Percentiles rank a stretch among this genome's conserved stretches.
These are phyloP conservation scores for Linurgus olivaceus DNA, from an alignment of 2,797 vertebrate species.

Conservation along the genomic window DNA sequence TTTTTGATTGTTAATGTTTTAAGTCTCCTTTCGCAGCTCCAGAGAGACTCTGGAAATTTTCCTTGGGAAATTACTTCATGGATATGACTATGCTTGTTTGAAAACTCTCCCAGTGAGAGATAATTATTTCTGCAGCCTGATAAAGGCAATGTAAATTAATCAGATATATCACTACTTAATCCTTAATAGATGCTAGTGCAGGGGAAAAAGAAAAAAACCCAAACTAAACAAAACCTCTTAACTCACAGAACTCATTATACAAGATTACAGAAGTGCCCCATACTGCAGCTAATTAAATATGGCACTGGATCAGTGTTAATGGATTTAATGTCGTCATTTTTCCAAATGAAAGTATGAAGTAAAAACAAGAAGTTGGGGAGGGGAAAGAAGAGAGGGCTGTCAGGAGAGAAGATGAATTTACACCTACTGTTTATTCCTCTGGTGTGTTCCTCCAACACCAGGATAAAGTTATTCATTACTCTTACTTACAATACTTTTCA, in stretches of 20 bases:
- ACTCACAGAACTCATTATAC: not conserved
- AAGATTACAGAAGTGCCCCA: not conserved
- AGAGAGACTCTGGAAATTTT: not conserved
- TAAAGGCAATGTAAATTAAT: slow-evolving; percentile 27
- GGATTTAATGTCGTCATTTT: not conserved
- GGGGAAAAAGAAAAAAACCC: not conserved
- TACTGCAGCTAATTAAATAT: not conserved
- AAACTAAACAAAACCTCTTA: not conserved
- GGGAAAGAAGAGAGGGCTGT: not conserved
- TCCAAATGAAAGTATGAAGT: not conserved
- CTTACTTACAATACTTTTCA: not conserved
- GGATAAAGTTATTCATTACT: not conserved
- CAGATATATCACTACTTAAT: not conserved
- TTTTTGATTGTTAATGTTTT: not conserved
- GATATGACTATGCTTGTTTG: not conserved
- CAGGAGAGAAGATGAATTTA: not conserved
- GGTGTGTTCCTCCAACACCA: not conserved
- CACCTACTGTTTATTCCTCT: not conserved
- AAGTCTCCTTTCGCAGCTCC: not conserved
- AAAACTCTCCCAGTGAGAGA: slow-evolving; percentile 33
- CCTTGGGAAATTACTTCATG: not conserved
- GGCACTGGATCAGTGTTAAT: not conserved
- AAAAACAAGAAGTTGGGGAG: not conserved
- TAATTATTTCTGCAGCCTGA: not conserved
- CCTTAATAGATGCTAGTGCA: not conserved